Conservation (phyloP, 2,797 vertebrate species). For the Luscinia luscinia region DNA sequence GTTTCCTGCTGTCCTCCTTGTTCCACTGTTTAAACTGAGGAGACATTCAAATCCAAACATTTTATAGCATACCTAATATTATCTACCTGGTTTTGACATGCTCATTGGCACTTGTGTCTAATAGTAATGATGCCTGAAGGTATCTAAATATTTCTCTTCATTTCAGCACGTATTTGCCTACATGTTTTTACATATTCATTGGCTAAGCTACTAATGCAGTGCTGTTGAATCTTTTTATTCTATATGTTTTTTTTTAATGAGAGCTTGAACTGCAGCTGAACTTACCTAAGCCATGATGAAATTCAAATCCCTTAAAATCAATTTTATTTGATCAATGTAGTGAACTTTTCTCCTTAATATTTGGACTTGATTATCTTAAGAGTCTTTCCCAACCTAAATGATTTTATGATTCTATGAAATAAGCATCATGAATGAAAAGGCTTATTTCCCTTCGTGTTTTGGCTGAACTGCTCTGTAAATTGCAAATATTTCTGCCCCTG, state of each 20-base stretch:
- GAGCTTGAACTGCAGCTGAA: conserved; percentile 46
- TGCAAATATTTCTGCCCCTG: not conserved
- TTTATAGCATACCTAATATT: not conserved
- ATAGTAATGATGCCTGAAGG: conserved; percentile 2
- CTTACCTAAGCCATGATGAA: conserved; percentile 3
- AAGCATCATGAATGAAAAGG: not conserved
- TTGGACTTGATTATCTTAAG: not conserved
- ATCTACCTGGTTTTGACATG: conserved; percentile 29
- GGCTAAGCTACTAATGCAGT: not conserved
- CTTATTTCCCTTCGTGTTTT: not conserved
- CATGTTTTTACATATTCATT: conserved; percentile 31
- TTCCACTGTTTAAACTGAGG: not conserved
- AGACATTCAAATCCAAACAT: conserved; percentile 9
- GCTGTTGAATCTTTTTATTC: not conserved
- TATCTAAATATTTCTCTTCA: conserved; percentile 12
- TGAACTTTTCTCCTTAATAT: not conserved
- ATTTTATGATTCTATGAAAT: not conserved
- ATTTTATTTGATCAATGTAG: not conserved
- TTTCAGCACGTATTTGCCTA: conserved; percentile 11
- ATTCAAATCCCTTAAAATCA: not conserved
- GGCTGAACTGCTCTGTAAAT: not conserved
- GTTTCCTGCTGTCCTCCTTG: not conserved
- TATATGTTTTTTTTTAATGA: not conserved
- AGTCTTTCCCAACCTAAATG: not conserved
- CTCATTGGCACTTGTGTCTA: not conserved